Percentiles rank a stretch among this genome's conserved stretches.
Conservation (phyloP, 2,113 vertebrate genomes). For the Varanus salvator region DNA sequence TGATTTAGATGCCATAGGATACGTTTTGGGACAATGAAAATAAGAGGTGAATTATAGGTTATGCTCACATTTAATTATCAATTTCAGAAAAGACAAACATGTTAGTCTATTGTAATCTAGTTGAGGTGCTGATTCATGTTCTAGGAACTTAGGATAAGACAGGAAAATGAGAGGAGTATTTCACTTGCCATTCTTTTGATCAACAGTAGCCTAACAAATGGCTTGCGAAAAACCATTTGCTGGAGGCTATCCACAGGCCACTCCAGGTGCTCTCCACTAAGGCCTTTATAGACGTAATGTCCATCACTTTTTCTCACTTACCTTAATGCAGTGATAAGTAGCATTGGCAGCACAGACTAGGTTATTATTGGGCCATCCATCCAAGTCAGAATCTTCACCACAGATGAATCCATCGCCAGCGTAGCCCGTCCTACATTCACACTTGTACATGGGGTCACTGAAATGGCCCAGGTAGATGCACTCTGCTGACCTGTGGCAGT, state of each 20-base stretch:
- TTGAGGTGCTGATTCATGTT: background rate
- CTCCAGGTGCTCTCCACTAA: background rate
- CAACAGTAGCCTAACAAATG: background rate
- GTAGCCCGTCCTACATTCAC: slow-evolving; percentile 94
- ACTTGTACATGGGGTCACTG: slow-evolving; percentile 97
- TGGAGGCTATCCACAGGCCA: background rate
- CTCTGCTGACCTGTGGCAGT: slow-evolving; percentile 90
- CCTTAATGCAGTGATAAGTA: slow-evolving; percentile 93
- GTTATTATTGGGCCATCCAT: slow-evolving; percentile 97
- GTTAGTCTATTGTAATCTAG: background rate
- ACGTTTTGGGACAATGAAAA: too few species aligned
- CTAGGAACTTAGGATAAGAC: background rate
- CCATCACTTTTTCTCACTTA: slow-evolving; percentile 61
- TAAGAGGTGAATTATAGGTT: too few species aligned
- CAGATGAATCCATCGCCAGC: slow-evolving; percentile 95
- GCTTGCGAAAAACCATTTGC: background rate
- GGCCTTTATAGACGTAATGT: background rate
- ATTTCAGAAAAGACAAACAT: too few species aligned
- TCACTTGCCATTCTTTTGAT: background rate
- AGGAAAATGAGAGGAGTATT: background rate
- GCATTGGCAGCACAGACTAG: slow-evolving; percentile 92
- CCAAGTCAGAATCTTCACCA: slow-evolving; percentile 96
- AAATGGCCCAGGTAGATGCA: slow-evolving; percentile 96
- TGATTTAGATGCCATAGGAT: too few species aligned
- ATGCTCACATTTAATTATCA: too few species aligned